These are phyloP conservation scores for Lagopus leucura DNA, from an alignment of 2,113 vertebrate genomes.

Conservation along the genomic window DNA sequence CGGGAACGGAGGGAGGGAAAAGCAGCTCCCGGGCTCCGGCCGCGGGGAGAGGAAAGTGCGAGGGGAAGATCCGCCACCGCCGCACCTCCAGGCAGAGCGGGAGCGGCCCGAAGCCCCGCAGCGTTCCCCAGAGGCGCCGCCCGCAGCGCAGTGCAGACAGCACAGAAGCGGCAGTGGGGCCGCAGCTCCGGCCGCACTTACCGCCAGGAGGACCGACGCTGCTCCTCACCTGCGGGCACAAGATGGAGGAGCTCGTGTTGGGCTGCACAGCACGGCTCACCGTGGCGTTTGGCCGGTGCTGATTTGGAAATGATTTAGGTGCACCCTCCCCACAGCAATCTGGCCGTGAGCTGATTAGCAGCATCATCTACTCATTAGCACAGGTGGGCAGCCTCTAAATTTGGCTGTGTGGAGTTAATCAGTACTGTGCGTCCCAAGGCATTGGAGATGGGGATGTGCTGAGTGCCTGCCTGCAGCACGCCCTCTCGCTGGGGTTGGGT, in stretches of 20 bases:
- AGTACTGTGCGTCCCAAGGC: background rate
- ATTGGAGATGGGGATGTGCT: fast-evolving
- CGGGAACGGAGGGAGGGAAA: fast-evolving
- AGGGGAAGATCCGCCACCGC: background rate
- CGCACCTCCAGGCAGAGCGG: background rate
- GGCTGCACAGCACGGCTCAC: background rate
- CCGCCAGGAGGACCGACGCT: background rate
- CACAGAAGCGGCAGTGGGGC: background rate
- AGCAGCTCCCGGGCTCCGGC: background rate
- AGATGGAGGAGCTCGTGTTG: background rate
- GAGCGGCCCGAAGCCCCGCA: background rate
- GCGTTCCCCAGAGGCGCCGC: fast-evolving
- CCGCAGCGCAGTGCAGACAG: fast-evolving
- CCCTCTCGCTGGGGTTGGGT: background rate
- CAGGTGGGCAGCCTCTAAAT: background rate
- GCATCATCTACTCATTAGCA: slow-evolving; percentile 1
- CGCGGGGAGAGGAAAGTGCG: fast-evolving
- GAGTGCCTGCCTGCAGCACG: background rate
- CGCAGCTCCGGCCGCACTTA: slow-evolving; percentile 43
- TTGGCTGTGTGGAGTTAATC: background rate
- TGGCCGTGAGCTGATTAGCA: background rate
- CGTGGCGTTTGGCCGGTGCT: background rate
- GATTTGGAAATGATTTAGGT: slow-evolving; percentile 9
- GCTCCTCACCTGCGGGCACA: slow-evolving; percentile 67
- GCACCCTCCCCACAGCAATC: background rate